Evolutionary conservation across 2,113 vertebrate species (phyloP).

Genomic region (Thryonomys swinderianus): DNA sequence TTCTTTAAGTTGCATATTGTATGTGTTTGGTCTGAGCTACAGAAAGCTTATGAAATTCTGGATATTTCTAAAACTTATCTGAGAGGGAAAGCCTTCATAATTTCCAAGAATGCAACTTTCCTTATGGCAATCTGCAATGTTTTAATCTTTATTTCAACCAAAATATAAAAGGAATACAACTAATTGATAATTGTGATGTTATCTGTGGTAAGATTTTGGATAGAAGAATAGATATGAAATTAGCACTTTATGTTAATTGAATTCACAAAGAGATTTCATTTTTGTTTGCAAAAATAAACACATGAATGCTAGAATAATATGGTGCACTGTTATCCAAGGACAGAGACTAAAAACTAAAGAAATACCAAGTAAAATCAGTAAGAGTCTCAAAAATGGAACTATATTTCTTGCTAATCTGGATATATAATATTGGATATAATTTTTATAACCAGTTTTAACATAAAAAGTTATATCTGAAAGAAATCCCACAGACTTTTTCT

Average conservation of each 20-base stretch:
- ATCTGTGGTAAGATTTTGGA: neutral
- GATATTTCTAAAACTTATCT: conserved; percentile 38
- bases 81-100: neutral
- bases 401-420: neutral
- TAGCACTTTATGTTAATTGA: conserved; percentile 51
- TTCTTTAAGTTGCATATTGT: neutral
- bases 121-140: neutral
- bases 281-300: conserved; percentile 45
- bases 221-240: conserved; percentile 61
- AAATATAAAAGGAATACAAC: conserved; percentile 14
- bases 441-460: conserved; percentile 16
- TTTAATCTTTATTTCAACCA: conserved; percentile 47
- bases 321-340: conserved; percentile 45
- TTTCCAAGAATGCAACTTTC: conserved; percentile 14
- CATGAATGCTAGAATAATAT: neutral
- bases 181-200: conserved; percentile 43
- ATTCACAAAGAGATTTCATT: conserved; percentile 52
- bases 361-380: conserved; percentile 36
- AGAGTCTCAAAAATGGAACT: conserved; percentile 14
- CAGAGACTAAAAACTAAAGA: conserved; percentile 53
- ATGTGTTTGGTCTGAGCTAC: neutral
- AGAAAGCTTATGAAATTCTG: neutral
- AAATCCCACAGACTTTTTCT: neutral
- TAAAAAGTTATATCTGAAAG: conserved; percentile 19
- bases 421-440: neutral